Evolutionary conservation across 2,888 invertebrate genomes (phyloP).

Genomic region (Nephrotoma flavescens): DNA sequence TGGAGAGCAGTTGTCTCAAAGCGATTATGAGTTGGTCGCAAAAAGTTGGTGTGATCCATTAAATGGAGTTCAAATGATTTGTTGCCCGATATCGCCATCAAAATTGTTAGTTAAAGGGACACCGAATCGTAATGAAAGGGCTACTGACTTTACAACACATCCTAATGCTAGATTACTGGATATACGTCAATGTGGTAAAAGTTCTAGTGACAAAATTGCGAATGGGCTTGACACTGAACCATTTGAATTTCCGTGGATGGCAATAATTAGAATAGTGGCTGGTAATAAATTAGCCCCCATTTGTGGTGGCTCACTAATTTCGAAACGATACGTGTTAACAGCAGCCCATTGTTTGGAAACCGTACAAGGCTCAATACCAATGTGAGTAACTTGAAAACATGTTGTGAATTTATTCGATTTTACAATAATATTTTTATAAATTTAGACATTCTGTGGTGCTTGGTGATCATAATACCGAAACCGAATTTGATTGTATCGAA

Average conservation of each 20-base stretch:
- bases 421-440: neutral
- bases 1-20: neutral
- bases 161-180: neutral
- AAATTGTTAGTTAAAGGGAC: neutral
- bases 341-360: slow-evolving; percentile 23
- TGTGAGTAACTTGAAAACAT: neutral
- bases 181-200: slow-evolving; percentile 38
- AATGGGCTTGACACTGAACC: slow-evolving; percentile 45
- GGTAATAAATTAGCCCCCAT: neutral
- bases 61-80: neutral
- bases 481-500: neutral
- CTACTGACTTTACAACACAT: neutral
- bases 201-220: slow-evolving; percentile 38
- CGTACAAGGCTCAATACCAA: neutral
- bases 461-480: neutral
- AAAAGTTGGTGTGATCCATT: neutral
- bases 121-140: neutral
- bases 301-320: slow-evolving; percentile 26
- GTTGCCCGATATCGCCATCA: neutral
- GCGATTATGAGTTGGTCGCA: neutral
- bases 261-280: slow-evolving; percentile 34
- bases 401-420: neutral
- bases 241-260: slow-evolving; percentile 64
- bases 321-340: slow-evolving; percentile 22
- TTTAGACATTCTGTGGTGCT: neutral